Percentiles rank a stretch among this genome's conserved stretches.
These are phyloP conservation scores for Oenanthe melanoleuca DNA, from an alignment of 2,113 vertebrate genomes.

Conservation along the genomic window DNA sequence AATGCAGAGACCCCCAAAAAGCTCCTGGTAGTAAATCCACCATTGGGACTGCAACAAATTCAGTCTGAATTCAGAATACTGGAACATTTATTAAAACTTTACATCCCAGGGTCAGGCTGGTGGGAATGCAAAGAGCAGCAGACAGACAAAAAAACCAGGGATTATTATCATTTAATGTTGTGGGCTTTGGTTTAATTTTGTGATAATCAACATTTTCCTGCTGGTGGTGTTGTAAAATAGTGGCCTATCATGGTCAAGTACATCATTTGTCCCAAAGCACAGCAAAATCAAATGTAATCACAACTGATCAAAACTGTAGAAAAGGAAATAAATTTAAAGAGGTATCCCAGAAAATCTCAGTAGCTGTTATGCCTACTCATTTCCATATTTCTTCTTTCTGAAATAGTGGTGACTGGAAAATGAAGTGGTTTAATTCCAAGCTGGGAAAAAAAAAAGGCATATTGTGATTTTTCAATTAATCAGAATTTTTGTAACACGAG, in stretches of 20 bases:
- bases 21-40: not conserved
- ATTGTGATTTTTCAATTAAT: not conserved
- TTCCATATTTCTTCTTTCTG: not conserved
- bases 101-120: not conserved
- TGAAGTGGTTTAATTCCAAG: not conserved
- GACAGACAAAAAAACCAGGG: not conserved
- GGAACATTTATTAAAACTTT: not conserved
- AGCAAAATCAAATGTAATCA: not conserved
- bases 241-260: not conserved
- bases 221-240: not conserved
- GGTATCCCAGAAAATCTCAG: not conserved
- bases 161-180: not conserved
- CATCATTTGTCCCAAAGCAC: not conserved
- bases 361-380: not conserved
- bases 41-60: rapidly evolving
- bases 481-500: not conserved
- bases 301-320: not conserved
- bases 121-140: not conserved
- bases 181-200: not conserved
- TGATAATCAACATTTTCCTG: not conserved
- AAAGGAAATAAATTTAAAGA: not conserved
- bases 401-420: not conserved
- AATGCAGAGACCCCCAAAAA: not conserved
- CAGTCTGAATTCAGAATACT: not conserved
- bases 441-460: not conserved